Percentiles rank a stretch among this genome's conserved stretches.
Evolutionary conservation across 2,888 invertebrate genomes (phyloP).

Genomic region (Tachina lurida): DNA sequence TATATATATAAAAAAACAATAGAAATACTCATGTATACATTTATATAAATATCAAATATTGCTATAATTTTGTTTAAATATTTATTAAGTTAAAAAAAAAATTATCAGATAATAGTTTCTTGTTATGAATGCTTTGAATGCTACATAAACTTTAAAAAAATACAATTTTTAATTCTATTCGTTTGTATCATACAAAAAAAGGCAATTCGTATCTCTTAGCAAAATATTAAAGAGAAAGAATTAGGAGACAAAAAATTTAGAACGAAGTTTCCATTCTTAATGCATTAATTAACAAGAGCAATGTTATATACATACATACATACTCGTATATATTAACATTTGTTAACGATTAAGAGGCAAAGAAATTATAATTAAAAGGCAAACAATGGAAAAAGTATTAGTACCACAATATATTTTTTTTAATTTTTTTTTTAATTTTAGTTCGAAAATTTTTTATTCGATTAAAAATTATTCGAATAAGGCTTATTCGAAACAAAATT

Average conservation of each 20-base stretch:
- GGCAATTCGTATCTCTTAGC: conserved; percentile 34
- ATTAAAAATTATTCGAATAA: too few relatives aligned
- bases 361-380: too few relatives aligned
- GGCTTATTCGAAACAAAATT: too few relatives aligned
- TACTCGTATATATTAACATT: too few relatives aligned
- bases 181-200: conserved; percentile 60
- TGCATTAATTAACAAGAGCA: too few relatives aligned
- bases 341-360: too few relatives aligned
- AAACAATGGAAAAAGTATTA: too few relatives aligned
- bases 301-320: too few relatives aligned
- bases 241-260: background rate
- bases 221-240: conserved; percentile 4
- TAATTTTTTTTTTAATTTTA: too few relatives aligned
- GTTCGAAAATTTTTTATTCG: too few relatives aligned
- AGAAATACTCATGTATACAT: conserved; percentile 2
- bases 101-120: conserved; percentile 56
- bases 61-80: conserved; percentile 54
- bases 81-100: conserved; percentile 47
- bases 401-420: too few relatives aligned
- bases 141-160: conserved; percentile 61
- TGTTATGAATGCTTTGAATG: conserved; percentile 74
- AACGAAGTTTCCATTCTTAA: too few relatives aligned
- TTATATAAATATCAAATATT: conserved; percentile 33
- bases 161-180: conserved; percentile 66
- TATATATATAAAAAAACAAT: background rate